Conservation (phyloP, 2,113 vertebrate species). For the Protobothrops flavoviridis region DNA sequence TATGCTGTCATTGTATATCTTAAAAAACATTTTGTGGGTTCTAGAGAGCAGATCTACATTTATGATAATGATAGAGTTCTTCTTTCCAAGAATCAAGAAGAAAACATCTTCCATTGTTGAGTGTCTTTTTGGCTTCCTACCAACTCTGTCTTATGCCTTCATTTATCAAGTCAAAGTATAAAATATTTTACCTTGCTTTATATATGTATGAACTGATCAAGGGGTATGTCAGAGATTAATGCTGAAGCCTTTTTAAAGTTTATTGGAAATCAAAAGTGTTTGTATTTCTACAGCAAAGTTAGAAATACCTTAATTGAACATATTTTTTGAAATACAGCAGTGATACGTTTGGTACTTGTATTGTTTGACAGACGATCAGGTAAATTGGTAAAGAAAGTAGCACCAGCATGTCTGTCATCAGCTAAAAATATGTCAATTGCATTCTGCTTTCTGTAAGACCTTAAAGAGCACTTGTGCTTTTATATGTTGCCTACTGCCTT, state of each 20-base stretch:
- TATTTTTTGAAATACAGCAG: background rate
- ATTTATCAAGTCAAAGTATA: slow-evolving; percentile 4
- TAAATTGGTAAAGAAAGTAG: background rate
- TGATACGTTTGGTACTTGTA: background rate
- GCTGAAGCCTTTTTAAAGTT: background rate
- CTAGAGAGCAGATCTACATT: background rate
- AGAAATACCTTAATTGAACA: background rate
- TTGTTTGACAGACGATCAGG: background rate
- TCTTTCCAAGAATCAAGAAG: background rate
- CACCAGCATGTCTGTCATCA: background rate
- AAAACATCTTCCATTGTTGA: background rate
- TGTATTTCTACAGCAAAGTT: background rate
- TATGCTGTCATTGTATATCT: background rate
- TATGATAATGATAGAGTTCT: background rate
- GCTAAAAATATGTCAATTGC: background rate
- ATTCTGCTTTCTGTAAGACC: slow-evolving; percentile 6
- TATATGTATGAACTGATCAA: background rate
- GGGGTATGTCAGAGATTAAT: background rate
- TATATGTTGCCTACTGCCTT: background rate
- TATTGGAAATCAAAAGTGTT: background rate
- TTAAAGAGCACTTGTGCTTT: background rate
- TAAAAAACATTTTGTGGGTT: background rate
- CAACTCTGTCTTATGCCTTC: background rate
- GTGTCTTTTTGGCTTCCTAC: background rate
- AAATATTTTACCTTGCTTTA: background rate